phyloP scores from a whole-genome alignment of 2,797 vertebrate species.

The Silurus aristotelis region DNA sequence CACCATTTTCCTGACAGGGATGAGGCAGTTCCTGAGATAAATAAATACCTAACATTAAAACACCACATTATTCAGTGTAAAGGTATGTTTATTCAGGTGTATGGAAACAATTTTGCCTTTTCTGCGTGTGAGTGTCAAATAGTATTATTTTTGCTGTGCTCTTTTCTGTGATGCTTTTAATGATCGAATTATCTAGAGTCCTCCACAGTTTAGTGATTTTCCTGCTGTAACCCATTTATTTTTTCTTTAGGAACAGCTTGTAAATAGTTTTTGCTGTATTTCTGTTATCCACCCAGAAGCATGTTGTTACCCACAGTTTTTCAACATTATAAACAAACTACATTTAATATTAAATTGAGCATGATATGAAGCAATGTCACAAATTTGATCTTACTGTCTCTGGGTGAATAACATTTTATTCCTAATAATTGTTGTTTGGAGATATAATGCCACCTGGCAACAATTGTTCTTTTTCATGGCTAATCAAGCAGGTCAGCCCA shows the following conservation, averaged over 20 bases:
- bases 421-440: neutral
- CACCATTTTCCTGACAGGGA: neutral
- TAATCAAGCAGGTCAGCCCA: neutral
- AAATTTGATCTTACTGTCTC: neutral
- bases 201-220: neutral
- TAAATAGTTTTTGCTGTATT: conserved; percentile 7
- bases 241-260: neutral
- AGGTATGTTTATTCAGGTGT: neutral
- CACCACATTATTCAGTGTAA: neutral
- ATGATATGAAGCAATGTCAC: neutral
- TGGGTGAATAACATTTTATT: neutral
- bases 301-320: neutral
- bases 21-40: neutral
- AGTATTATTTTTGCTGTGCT: neutral
- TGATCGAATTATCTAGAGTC: neutral
- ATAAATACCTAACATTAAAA: neutral
- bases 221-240: neutral
- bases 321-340: neutral
- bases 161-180: neutral
- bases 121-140: neutral
- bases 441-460: neutral
- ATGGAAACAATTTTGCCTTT: neutral
- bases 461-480: neutral
- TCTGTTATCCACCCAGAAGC: neutral
- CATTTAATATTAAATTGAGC: neutral